Evolutionary conservation across 2,888 invertebrate species (phyloP).

Genomic region (Campoletis raptor): DNA sequence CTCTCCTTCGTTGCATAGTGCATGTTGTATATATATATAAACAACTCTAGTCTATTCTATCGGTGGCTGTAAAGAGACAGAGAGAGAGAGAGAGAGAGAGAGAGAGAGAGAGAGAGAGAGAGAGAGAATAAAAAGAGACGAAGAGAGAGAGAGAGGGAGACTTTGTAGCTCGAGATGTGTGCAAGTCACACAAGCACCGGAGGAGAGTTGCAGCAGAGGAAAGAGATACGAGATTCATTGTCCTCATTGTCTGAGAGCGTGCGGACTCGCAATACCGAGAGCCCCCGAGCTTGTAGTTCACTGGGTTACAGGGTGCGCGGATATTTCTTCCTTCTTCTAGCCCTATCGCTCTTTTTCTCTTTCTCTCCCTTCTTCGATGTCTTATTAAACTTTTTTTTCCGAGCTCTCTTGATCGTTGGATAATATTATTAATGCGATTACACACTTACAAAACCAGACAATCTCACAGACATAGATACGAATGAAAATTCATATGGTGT

Average conservation of each 20-base stretch:
- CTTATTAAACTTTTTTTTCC: background rate
- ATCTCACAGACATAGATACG: background rate
- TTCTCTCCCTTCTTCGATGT: background rate
- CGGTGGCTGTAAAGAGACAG: slow-evolving; percentile 14
- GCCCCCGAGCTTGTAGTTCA: slow-evolving; percentile 78
- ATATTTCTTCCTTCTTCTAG: slow-evolving; percentile 74
- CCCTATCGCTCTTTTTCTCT: slow-evolving; percentile 15
- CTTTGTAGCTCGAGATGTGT: slow-evolving; percentile 47
- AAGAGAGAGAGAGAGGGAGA: background rate
- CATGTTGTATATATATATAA: slow-evolving; percentile 22
- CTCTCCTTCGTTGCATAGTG: slow-evolving; percentile 41
- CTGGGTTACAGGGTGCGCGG: slow-evolving; percentile 78
- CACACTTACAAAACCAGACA: background rate
- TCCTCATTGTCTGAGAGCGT: slow-evolving; percentile 76
- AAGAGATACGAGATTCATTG: slow-evolving; percentile 78
- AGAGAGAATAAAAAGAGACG: no score
- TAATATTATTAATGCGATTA: slow-evolving; percentile 65
- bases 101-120: background rate
- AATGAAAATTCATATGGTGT: background rate
- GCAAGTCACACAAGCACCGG: slow-evolving; percentile 72
- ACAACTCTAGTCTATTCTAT: background rate
- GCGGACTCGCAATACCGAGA: slow-evolving; percentile 41
- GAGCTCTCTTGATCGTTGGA: slow-evolving; percentile 48
- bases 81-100: background rate
- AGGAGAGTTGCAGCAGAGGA: slow-evolving; percentile 30